Percentiles rank a stretch among this genome's conserved stretches.
phyloP scores from a whole-genome alignment of 2,113 vertebrate genomes.

The Theropithecus gelada region DNA sequence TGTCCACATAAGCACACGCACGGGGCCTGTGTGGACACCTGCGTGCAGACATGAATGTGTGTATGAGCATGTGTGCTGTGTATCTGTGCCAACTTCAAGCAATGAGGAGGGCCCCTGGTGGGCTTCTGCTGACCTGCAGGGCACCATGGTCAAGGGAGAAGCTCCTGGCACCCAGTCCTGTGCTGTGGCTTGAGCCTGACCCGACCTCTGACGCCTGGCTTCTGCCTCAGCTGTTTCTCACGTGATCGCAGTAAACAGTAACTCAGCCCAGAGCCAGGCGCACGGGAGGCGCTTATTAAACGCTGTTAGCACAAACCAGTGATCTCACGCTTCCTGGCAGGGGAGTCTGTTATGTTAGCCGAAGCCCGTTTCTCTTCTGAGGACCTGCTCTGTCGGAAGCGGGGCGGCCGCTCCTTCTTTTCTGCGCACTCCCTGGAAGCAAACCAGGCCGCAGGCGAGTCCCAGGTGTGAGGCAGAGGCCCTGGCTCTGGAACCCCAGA shows the following conservation, averaged over 20 bases:
- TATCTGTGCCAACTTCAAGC: fast-evolving
- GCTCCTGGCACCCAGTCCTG: not conserved
- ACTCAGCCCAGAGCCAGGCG: not conserved
- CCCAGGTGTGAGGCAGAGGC: not conserved
- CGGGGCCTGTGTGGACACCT: not conserved
- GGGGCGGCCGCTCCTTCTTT: not conserved
- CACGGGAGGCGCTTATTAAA: fast-evolving
- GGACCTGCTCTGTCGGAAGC: not conserved
- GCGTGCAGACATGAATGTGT: not conserved
- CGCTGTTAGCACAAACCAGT: not conserved
- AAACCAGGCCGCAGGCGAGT: not conserved
- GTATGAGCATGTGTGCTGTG: not conserved
- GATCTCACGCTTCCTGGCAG: fast-evolving
- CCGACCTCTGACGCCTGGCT: not conserved
- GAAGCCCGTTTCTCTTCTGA: not conserved
- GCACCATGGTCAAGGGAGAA: not conserved
- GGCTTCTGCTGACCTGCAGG: no score
- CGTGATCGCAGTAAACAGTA: not conserved
- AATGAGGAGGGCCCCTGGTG: fast-evolving
- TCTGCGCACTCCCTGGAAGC: not conserved
- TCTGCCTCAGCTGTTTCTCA: not conserved
- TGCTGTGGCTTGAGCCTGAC: not conserved
- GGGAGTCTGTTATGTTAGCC: not conserved
- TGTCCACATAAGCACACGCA: fast-evolving
- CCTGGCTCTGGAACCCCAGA: not conserved